Base-by-base conservation (phyloP, 2,888 invertebrate species). In the Epinotia demarniana region DNA sequence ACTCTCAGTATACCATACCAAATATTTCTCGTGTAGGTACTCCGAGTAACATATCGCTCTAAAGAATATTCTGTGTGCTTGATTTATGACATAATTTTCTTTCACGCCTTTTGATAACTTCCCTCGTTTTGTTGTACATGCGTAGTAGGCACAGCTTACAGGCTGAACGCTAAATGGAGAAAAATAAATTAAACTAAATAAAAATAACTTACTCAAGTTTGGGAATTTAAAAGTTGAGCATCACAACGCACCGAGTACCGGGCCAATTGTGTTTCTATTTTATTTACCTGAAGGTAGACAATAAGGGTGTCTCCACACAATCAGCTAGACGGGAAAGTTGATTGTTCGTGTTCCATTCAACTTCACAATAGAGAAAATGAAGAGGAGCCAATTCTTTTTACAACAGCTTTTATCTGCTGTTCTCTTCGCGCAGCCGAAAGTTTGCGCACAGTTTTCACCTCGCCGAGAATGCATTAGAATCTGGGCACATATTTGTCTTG, bases 301-400 rank as follows among this genome's bases (percentile, higher is more conserved):
- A 91, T 92, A 90, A 89, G 89, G 86, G 88, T 89, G 91, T 90
- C 89, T 90, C 89, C 90, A 89, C 90, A 90, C 91, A 92, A 92
- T 91, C 92, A 90, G 86, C 85, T 85, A 85, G 86, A 86, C 90
- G 87, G 86, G 89, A 89, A 90, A 92, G 85, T 92, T 91, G 91
- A 92, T 92, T 92, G 92, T 92, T 92, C 89, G 87, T 90, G 87
- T 88, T 86, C 89, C 87, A 90, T 92, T 92, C 91, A 90, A 90
- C 89, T 91, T 89, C 88, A 94, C 92, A 93, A 93, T 92, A 86
- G 92, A 89, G 89, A 90, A 91, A 93, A 94, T 93, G 92, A 92
- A 89, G 89, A 91, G 87, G 83, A 89, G 90, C 91, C 92, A 92
- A 91, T 92, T 92, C 90, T 90, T 90, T 88, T 86, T 87, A 85